Conservation (phyloP, 2,888 invertebrate species). For the Smittia aterrima region DNA sequence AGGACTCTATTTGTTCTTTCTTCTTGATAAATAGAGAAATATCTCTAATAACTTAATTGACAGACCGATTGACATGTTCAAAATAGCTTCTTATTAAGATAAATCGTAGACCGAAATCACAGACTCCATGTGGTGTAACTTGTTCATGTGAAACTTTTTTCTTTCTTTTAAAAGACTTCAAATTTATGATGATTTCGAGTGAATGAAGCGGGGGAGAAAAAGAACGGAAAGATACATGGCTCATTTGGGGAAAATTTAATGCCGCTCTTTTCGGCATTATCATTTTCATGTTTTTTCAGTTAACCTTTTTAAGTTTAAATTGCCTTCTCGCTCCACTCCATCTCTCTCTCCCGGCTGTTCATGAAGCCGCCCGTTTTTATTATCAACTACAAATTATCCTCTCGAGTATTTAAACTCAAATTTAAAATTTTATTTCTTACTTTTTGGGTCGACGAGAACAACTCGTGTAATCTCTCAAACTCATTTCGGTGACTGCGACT, state of each 20-base stretch:
- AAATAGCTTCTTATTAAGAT: conserved; percentile 21
- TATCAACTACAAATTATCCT: conserved; percentile 42
- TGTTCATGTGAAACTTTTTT: too few relatives aligned
- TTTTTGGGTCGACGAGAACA: not conserved
- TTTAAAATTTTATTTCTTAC: conserved; percentile 28
- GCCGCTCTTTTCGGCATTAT: conserved; percentile 31
- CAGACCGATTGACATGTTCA: conserved; percentile 34
- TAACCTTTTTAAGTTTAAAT: conserved; percentile 21
- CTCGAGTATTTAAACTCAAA: conserved; percentile 37
- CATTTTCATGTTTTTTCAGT: conserved; percentile 27
- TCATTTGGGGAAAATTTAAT: conserved; percentile 40
- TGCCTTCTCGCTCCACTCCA: not conserved
- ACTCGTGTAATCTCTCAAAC: not conserved
- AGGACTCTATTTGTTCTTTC: conserved; percentile 14
- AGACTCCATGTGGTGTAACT: not conserved
- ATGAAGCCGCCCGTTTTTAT: conserved; percentile 5
- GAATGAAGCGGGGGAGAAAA: not conserved
- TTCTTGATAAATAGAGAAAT: not conserved
- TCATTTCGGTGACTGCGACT: not conserved
- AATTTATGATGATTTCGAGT: not conserved
- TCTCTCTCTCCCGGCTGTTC: not conserved
- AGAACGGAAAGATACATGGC: not conserved
- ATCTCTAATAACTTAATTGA: conserved; percentile 40
- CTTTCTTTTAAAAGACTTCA: too few relatives aligned
- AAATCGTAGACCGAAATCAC: not conserved